Evolutionary conservation across 2,113 vertebrate genomes (phyloP).

Genomic region (Chrysemys picta): DNA sequence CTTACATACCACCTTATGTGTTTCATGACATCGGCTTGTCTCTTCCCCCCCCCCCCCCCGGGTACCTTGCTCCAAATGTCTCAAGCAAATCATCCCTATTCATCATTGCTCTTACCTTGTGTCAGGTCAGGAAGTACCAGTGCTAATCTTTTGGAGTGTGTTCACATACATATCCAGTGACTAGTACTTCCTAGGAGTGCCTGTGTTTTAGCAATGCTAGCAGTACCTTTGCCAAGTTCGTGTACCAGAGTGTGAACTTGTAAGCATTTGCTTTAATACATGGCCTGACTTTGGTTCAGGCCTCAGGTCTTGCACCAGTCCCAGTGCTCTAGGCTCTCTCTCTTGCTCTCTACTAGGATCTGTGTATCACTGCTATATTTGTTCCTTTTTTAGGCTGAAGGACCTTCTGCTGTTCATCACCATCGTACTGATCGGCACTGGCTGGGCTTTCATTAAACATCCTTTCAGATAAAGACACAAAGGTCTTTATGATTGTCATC

Average conservation of each 20-base stretch:
- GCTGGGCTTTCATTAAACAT: slow-evolving; percentile 92
- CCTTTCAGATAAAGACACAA: slow-evolving; percentile 91
- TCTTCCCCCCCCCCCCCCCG: too few species aligned
- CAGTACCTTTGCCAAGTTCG: background rate
- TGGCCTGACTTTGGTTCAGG: background rate
- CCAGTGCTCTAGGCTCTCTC: background rate
- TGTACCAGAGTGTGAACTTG: background rate
- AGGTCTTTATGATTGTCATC: slow-evolving; percentile 93
- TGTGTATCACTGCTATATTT: background rate
- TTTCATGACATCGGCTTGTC: too few species aligned
- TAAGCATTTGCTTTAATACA: background rate
- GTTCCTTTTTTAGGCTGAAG: slow-evolving; percentile 81
- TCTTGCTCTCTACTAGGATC: background rate
- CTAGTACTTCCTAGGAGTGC: background rate
- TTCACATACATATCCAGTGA: background rate
- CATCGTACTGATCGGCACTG: slow-evolving; percentile 88
- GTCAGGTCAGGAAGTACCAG: background rate
- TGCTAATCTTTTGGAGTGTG: background rate
- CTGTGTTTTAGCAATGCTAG: background rate
- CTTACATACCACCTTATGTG: too few species aligned
- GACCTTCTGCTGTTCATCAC: slow-evolving; percentile 92
- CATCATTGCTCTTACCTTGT: background rate
- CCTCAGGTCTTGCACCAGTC: background rate
- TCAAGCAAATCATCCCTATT: too few species aligned
- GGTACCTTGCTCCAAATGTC: too few species aligned